phyloP scores from a whole-genome alignment of 2,113 vertebrate genomes.

The Apodemus sylvaticus region DNA sequence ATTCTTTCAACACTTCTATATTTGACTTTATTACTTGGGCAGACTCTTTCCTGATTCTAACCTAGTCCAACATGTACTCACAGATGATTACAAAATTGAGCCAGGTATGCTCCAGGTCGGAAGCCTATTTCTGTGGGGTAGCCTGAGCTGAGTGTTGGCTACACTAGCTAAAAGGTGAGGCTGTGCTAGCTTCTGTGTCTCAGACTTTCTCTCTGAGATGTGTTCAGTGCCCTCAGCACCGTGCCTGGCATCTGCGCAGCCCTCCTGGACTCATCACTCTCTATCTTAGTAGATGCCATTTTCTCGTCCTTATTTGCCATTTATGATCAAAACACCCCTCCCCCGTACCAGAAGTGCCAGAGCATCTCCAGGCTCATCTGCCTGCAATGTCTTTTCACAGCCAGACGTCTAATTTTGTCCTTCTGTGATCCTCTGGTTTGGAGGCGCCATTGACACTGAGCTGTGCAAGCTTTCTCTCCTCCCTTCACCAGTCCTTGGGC shows the following conservation, averaged over 20 bases:
- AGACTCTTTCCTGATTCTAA: slow-evolving; percentile 53
- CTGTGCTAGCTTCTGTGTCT: not conserved
- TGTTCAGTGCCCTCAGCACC: not conserved
- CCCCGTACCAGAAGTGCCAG: not conserved
- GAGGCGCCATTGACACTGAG: not conserved
- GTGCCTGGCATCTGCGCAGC: not conserved
- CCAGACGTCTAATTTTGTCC: not conserved
- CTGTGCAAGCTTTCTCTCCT: not conserved
- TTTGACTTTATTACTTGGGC: slow-evolving; percentile 51
- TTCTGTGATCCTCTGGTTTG: not conserved
- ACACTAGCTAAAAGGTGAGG: not conserved
- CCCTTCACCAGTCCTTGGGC: not conserved
- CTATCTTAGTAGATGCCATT: not conserved
- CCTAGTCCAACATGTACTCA: slow-evolving; percentile 25
- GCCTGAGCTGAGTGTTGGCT: slow-evolving; percentile 32
- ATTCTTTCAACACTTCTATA: slow-evolving; percentile 50
- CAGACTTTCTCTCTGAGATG: not conserved
- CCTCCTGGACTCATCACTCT: not conserved
- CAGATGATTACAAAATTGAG: slow-evolving; percentile 42
- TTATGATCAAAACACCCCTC: not conserved
- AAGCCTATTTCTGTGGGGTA: not conserved
- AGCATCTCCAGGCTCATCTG: not conserved
- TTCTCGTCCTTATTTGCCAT: not conserved
- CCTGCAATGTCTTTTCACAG: not conserved
- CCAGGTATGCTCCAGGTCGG: not conserved